Conservation (phyloP, 2,888 invertebrate species). For the Thera britannica region DNA sequence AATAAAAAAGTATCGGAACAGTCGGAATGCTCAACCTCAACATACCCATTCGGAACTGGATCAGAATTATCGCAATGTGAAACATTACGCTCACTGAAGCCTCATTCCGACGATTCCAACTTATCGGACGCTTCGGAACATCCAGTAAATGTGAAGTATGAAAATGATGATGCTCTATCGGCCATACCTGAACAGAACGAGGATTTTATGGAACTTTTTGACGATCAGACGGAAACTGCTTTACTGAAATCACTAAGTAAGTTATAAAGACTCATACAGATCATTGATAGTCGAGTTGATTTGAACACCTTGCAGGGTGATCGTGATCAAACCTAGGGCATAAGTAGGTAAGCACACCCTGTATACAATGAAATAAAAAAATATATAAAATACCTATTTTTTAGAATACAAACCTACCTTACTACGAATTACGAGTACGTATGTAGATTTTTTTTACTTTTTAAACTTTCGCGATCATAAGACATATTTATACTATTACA, state of each 20-base stretch:
- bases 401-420: no score
- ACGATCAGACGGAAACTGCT: slow-evolving; percentile 5
- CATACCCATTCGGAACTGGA: slow-evolving; percentile 9
- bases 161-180: slow-evolving; percentile 16
- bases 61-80: slow-evolving; percentile 21
- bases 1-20: slow-evolving; percentile 22
- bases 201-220: slow-evolving; percentile 2
- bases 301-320: no score
- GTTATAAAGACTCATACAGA: slow-evolving; percentile 7
- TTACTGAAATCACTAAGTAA: slow-evolving; percentile 31
- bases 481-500: no score
- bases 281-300: no score
- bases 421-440: no score
- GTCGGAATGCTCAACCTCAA: slow-evolving; percentile 20
- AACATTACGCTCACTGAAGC: slow-evolving; percentile 2
- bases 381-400: no score
- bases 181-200: slow-evolving; percentile 10
- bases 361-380: no score
- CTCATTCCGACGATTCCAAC: slow-evolving; percentile 18
- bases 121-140: slow-evolving; percentile 17
- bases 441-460: no score
- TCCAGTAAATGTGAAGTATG: slow-evolving; percentile 9
- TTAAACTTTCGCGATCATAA: no score
- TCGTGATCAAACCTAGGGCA: no score
- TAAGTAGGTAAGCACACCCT: no score